Conservation (phyloP, 2,888 invertebrate species). For the Nymphalis polychloros region DNA sequence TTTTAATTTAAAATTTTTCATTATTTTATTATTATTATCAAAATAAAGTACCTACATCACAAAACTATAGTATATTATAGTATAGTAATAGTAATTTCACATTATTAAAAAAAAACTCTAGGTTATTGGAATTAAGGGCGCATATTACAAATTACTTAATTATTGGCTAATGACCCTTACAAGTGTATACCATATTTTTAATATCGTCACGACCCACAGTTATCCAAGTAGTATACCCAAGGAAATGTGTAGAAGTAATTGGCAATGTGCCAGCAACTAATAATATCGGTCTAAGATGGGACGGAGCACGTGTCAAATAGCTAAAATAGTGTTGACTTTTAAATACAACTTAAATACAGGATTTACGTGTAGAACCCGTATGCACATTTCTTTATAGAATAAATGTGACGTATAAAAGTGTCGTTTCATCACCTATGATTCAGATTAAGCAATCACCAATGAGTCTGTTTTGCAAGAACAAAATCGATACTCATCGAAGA, state of each 20-base stretch:
- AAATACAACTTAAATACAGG: constrained; percentile 8
- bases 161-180: neutral
- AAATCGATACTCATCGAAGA: no score
- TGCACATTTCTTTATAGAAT: neutral
- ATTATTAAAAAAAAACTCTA: no score
- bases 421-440: neutral
- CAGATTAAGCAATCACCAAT: no score
- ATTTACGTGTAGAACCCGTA: neutral
- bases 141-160: neutral
- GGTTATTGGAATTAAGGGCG: no score
- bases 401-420: neutral
- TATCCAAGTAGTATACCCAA: constrained; percentile 17
- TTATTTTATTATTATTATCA: no score
- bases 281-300: constrained; percentile 26
- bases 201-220: neutral
- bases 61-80: no score
- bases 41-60: no score
- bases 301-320: constrained; percentile 28
- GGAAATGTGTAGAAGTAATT: constrained; percentile 23
- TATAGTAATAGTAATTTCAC: no score
- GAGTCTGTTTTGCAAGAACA: no score
- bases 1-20: no score
- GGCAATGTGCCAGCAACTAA: constrained; percentile 25
- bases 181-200: no score
- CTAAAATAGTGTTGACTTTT: constrained; percentile 21